Evolutionary conservation across 1,140 invertebrate genomes (phyloP), one percentile per base, ranked within the genome.

Genomic region (Drosophila baimaii): DNA sequence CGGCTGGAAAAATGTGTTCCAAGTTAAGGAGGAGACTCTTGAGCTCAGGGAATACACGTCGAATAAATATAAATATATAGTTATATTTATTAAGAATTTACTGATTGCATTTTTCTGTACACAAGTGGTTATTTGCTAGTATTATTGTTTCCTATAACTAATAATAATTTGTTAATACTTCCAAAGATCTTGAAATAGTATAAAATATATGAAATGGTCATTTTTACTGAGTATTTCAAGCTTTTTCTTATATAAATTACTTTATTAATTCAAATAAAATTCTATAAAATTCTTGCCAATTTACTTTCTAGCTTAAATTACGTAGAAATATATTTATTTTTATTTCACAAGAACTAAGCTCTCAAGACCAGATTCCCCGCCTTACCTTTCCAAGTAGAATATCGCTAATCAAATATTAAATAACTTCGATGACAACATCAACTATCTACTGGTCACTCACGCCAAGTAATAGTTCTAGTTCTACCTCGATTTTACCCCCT

Each of bases 371-470:
- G 10, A 21, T 15, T 12, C 1, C n/a, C 3, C 29, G n/a, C n/a
- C 8, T 23, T 33, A 4, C 7, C 0, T 35, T 54, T 23, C 31
- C 9, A 13, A 13, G 31, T 2, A 13, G 19, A 54, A 54, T 19
- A 10, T 2, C 0, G 13, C 41, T 17, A 31, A 41, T 19, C 19
- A n/a, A 25, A 39, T 39, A 23, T 27, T 29, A 66, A 63, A 63
- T 27, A 59, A 59, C 15, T 64, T 54, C 15, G 58, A 37, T 64
- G 58, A 59, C 15, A 17, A 46, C 23, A 64, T 66, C 23, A 65
- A 47, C 41, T 46, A 23, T 23, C 17, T 10, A 4, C 7, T 35
- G n/a, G 37, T 59, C 19, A 31, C 55, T 17, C 21, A 61, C 55
- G 21, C 39, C 25, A 23, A 56, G 21, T n/a, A n/a, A 15, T 17